Evolutionary conservation across 2,888 invertebrate genomes (phyloP), one percentile per base, ranked within the genome.

Genomic region (Drosophila neonasuta): DNA sequence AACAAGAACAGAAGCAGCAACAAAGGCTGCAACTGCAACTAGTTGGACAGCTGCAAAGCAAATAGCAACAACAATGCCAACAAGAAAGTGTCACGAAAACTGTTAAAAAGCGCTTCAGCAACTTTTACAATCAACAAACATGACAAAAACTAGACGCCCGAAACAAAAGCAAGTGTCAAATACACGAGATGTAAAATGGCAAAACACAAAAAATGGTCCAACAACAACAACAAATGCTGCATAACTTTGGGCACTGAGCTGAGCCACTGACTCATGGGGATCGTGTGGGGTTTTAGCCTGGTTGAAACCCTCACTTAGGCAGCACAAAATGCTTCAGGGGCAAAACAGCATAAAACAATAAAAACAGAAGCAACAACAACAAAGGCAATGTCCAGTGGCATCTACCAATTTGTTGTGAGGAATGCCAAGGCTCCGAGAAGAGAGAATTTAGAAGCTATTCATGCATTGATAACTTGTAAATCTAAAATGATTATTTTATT

Each of bases 101-200:
- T 84, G 82, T 81, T 81, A 76, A 84, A 81, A 86, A 86, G 87
- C 85, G 87, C 80, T 81, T 79, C 71, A 86, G 67, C 69, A 81
- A 81, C 87, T 81, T 81, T 84, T 69, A 76, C 87, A 81, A 81
- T 86, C 81, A 81, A 74, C 85, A 81, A 86, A 81, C 81, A 86
- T 81, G 81, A 81, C 86, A 81, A 83, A 80, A 83, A 80, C 84
- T 78, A 75, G 63, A 71, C 59, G 79, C 11, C 30, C 30, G 45
- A 65, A 63, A 80, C 68, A 79, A 83, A 83, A 71, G 59, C 70
- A 71, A 84, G 80, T 81, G 81, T 84, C 86, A 86, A 76, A 69
- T 49, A 66, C 84, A 72, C 48, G 39, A 55, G 46, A 42, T 30
- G 7, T 15, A 46, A 48, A 68, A 51, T 29, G 20, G 34, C 46